These are phyloP conservation scores for Peromyscus polionotus DNA, from an alignment of 2,113 vertebrate species.

Conservation along the genomic window DNA sequence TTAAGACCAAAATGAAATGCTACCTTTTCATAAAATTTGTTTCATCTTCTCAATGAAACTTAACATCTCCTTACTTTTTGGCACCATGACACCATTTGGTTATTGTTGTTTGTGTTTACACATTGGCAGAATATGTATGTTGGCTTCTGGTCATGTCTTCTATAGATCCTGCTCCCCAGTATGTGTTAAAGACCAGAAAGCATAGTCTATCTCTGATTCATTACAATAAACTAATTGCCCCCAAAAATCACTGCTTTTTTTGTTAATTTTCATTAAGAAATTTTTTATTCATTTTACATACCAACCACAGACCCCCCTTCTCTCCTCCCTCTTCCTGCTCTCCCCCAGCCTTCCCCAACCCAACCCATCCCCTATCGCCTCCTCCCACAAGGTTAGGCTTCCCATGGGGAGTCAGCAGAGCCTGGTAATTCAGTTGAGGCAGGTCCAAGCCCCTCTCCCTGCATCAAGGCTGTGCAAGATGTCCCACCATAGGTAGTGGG, in stretches of 20 bases:
- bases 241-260: slow-evolving; percentile 30
- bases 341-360: too few relatives aligned
- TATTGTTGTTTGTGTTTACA: neutral
- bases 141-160: neutral
- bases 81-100: neutral
- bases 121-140: neutral
- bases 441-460: too few relatives aligned
- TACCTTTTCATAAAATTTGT: neutral
- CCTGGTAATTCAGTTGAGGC: too few relatives aligned
- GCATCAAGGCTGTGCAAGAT: too few relatives aligned
- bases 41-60: neutral
- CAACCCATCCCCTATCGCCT: too few relatives aligned
- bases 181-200: neutral
- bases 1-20: slow-evolving; percentile 31
- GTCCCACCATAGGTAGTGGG: too few relatives aligned
- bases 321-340: too few relatives aligned
- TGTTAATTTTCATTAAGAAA: neutral
- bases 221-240: neutral
- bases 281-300: too few relatives aligned
- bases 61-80: neutral
- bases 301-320: too few relatives aligned
- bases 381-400: too few relatives aligned
- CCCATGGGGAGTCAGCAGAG: too few relatives aligned
- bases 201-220: neutral
- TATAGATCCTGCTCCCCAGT: neutral